These are phyloP conservation scores for Fragum fragum DNA, from an alignment of 2,888 invertebrate species.

Conservation along the genomic window DNA sequence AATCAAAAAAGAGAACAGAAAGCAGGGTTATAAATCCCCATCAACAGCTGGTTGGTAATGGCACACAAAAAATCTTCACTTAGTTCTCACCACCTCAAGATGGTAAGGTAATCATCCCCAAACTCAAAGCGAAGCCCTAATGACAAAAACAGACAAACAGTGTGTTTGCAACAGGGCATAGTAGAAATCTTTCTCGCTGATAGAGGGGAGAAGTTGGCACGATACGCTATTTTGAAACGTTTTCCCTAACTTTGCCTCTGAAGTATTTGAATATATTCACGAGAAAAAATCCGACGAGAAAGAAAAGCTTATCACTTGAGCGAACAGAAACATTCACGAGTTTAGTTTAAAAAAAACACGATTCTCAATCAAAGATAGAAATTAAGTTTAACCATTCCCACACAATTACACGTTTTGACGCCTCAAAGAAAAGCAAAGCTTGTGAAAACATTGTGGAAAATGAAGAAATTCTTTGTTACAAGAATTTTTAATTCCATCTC, in stretches of 20 bases:
- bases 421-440: too few species aligned
- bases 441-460: too few species aligned
- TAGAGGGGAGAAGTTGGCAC: constrained; percentile 55
- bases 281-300: background rate
- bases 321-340: too few species aligned
- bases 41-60: constrained; percentile 60
- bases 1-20: background rate
- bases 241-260: background rate
- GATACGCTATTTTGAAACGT: constrained; percentile 50
- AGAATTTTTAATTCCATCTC: too few species aligned
- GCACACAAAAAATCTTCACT: constrained; percentile 46
- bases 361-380: too few species aligned
- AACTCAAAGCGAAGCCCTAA: constrained; percentile 61
- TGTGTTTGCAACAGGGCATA: constrained; percentile 55
- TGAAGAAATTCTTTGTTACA: too few species aligned
- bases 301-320: too few species aligned
- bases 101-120: constrained; percentile 58
- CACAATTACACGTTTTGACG: too few species aligned
- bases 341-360: too few species aligned
- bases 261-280: background rate
- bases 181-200: constrained; percentile 47
- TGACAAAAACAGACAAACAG: constrained; percentile 52
- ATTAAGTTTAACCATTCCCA: too few species aligned
- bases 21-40: constrained; percentile 22
- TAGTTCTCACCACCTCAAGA: constrained; percentile 54